A percentile compares a stretch with the other conserved stretches of the same genome.
Conservation (phyloP, 2,888 invertebrate genomes). For the Metallyticus violacea region DNA sequence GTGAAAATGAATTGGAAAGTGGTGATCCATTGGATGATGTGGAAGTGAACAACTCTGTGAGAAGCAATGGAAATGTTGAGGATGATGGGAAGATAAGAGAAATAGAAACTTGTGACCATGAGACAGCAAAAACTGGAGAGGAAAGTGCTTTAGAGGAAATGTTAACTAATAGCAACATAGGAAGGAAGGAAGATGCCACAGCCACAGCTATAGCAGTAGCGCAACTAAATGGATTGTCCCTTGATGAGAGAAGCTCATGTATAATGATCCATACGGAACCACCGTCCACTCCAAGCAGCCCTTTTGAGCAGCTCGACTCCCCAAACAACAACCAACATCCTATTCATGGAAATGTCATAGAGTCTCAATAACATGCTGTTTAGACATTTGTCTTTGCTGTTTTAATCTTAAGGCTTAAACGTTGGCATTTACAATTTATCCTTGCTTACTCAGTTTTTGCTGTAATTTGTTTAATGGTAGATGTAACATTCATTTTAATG, state of each 20-base stretch:
- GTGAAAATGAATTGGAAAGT: background rate
- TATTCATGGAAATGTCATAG: background rate
- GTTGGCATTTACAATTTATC: background rate
- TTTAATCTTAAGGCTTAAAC: background rate
- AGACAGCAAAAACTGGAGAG: background rate
- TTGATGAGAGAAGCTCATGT: slow-evolving; percentile 20
- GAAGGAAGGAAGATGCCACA: background rate
- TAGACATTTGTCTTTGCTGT: too few relatives aligned
- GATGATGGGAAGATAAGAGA: background rate
- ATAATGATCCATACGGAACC: slow-evolving; percentile 20
- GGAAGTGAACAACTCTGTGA: background rate
- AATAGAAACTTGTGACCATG: background rate
- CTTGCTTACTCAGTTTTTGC: background rate
- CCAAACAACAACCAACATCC: slow-evolving; percentile 26
- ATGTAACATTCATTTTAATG: background rate
- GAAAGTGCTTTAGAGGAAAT: background rate
- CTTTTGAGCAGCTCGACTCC: slow-evolving; percentile 20
- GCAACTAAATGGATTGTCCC: background rate
- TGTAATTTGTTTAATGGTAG: background rate
- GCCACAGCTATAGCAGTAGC: background rate
- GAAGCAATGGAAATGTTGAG: background rate
- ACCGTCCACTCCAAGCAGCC: slow-evolving; percentile 20
- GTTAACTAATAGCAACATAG: background rate
- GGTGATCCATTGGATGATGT: background rate
- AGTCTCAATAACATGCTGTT: background rate